phyloP scores from a whole-genome alignment of 2,888 invertebrate species.

The Melanchra persicariae region DNA sequence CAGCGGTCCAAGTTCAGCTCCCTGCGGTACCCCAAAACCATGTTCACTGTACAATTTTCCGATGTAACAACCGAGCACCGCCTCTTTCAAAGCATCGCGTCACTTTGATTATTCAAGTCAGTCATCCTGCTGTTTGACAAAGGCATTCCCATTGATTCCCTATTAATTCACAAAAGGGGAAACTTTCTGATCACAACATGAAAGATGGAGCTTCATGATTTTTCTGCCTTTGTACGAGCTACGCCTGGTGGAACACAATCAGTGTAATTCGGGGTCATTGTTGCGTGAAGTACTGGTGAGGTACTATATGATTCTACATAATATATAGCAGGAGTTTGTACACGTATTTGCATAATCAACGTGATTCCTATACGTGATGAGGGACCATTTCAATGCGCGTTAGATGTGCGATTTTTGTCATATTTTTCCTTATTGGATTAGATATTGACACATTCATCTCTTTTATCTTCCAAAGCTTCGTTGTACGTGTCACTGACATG shows the following conservation, averaged over 20 bases:
- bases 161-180: conserved; percentile 72
- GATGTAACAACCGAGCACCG: conserved; percentile 30
- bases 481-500: background rate
- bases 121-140: conserved; percentile 60
- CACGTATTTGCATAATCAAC: conserved; percentile 59
- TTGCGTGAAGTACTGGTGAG: conserved; percentile 42
- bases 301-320: conserved; percentile 29
- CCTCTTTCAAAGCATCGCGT: conserved; percentile 44
- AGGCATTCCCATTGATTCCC: conserved; percentile 71
- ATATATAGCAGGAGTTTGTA: conserved; percentile 37
- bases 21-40: conserved; percentile 37
- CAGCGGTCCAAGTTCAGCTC: conserved; percentile 9
- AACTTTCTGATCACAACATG: conserved; percentile 67
- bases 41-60: conserved; percentile 21
- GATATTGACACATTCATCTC: conserved; percentile 10
- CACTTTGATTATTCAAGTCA: conserved; percentile 66
- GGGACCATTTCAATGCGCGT: conserved; percentile 24
- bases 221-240: conserved; percentile 65
- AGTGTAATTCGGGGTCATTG: conserved; percentile 56
- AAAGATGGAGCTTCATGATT: conserved; percentile 70
- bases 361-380: conserved; percentile 39
- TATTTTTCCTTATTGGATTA: conserved; percentile 26
- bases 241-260: conserved; percentile 58
- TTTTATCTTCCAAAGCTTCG: background rate
- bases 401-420: conserved; percentile 26